These are phyloP conservation scores for Euspilapteryx auroguttella DNA, from an alignment of 2,888 invertebrate species.

Conservation along the genomic window DNA sequence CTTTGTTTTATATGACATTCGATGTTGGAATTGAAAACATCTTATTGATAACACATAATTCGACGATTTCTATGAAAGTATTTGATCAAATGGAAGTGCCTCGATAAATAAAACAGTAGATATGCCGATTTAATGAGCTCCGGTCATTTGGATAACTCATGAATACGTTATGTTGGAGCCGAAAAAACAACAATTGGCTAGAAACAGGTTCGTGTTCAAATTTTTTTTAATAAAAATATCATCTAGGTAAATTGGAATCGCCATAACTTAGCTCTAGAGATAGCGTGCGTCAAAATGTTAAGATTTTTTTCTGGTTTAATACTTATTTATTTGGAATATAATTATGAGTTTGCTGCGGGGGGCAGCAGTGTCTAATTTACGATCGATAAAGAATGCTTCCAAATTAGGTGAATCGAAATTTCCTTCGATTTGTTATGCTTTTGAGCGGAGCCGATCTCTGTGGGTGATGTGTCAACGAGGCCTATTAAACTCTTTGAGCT, in stretches of 20 bases:
- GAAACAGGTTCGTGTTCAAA: neutral
- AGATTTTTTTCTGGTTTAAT: no score
- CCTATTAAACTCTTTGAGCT: no score
- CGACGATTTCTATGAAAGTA: constrained; percentile 31
- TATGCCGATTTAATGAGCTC: constrained; percentile 31
- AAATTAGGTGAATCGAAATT: neutral
- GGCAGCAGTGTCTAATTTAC: neutral
- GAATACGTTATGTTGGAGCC: constrained; percentile 27
- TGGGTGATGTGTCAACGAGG: no score
- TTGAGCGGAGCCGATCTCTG: no score
- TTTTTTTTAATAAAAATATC: neutral
- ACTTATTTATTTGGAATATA: neutral
- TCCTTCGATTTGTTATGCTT: no score
- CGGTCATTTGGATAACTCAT: constrained; percentile 36
- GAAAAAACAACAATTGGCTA: neutral
- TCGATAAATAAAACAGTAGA: constrained; percentile 25
- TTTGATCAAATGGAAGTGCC: constrained; percentile 23
- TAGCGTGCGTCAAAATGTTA: no score
- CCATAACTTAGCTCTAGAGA: no score
- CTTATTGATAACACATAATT: constrained; percentile 28
- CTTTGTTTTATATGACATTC: no score
- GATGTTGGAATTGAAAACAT: no score
- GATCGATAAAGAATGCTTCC: neutral
- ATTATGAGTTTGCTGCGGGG: neutral
- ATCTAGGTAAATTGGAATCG: neutral